Percentiles rank a stretch among this genome's conserved stretches.
These are phyloP conservation scores for Epirrita christyi DNA, from an alignment of 2,888 invertebrate genomes.

Conservation along the genomic window DNA sequence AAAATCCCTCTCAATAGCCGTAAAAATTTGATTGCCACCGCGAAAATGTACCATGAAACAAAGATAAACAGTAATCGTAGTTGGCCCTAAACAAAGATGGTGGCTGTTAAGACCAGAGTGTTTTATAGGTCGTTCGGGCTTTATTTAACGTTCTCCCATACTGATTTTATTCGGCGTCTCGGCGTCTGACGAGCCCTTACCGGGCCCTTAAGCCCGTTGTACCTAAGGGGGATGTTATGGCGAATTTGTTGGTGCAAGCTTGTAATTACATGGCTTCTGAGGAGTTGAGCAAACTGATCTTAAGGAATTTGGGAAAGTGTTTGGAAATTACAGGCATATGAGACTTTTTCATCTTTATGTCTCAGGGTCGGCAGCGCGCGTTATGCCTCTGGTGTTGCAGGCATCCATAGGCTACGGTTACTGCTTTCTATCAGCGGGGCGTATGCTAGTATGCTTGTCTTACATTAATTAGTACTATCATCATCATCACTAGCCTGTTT, in stretches of 20 bases:
- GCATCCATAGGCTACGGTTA: no score
- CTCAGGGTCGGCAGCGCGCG: no score
- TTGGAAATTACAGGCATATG: not conserved
- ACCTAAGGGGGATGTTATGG: conserved; percentile 24
- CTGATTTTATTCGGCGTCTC: conserved; percentile 76
- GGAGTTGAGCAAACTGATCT: conserved; percentile 15
- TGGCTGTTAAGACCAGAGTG: conserved; percentile 59
- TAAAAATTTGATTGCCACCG: conserved; percentile 42
- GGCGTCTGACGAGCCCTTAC: conserved; percentile 50
- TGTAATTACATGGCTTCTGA: conserved; percentile 26
- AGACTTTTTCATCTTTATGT: no score
- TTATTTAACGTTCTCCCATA: conserved; percentile 74
- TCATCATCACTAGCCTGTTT: no score
- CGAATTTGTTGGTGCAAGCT: conserved; percentile 27
- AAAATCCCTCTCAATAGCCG: conserved; percentile 33
- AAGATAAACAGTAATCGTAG: conserved; percentile 52
- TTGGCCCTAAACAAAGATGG: conserved; percentile 72
- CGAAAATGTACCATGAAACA: conserved; percentile 40
- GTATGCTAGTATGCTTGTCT: no score
- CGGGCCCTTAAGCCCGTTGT: conserved; percentile 20
- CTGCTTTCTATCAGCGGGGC: no score
- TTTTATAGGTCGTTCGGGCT: conserved; percentile 72
- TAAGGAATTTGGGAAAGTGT: not conserved
- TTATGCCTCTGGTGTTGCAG: no score
- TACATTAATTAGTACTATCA: no score